Percentiles rank a stretch among this genome's conserved stretches.
These are phyloP conservation scores for Bellardia pandia DNA, from an alignment of 2,888 invertebrate species.

Conservation along the genomic window DNA sequence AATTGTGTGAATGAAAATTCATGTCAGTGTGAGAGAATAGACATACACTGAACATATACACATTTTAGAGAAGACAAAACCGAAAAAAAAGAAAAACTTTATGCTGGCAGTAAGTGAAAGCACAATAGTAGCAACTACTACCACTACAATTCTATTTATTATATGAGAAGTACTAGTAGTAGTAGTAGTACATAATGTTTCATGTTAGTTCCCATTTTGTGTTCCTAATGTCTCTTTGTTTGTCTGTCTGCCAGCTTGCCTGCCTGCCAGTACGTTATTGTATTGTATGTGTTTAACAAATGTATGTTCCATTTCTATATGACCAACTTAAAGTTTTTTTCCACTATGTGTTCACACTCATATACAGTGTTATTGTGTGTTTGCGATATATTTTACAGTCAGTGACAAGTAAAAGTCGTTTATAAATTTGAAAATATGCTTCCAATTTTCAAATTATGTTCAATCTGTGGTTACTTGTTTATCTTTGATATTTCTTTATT, in stretches of 20 bases:
- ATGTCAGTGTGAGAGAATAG: slow-evolving; percentile 54
- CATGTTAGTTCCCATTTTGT: slow-evolving; percentile 61
- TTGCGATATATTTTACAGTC: too few species aligned
- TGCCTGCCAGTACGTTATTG: not conserved
- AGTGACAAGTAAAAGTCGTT: too few species aligned
- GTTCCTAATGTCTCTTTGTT: slow-evolving; percentile 47
- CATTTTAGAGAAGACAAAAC: slow-evolving; percentile 13
- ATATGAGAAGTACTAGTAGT: slow-evolving; percentile 9
- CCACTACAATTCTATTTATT: slow-evolving; percentile 31
- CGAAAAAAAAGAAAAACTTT: slow-evolving; percentile 19
- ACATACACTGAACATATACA: slow-evolving; percentile 14
- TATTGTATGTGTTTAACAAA: slow-evolving; percentile 40
- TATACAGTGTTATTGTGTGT: slow-evolving; percentile 3
- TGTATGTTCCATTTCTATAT: slow-evolving; percentile 57
- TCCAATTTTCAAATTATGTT: too few species aligned
- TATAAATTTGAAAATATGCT: too few species aligned
- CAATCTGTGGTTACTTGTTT: too few species aligned
- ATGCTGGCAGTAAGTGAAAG: slow-evolving; percentile 62
- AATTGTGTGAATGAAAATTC: slow-evolving; percentile 63
- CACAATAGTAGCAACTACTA: slow-evolving; percentile 51
- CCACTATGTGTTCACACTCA: slow-evolving; percentile 20
- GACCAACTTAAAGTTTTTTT: slow-evolving; percentile 36
- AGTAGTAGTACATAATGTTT: slow-evolving; percentile 50
- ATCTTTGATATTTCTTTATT: too few species aligned
- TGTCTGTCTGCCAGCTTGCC: slow-evolving; percentile 18